Base-by-base conservation (phyloP, 2,888 invertebrate genomes). In the Microchrysa polita region DNA sequence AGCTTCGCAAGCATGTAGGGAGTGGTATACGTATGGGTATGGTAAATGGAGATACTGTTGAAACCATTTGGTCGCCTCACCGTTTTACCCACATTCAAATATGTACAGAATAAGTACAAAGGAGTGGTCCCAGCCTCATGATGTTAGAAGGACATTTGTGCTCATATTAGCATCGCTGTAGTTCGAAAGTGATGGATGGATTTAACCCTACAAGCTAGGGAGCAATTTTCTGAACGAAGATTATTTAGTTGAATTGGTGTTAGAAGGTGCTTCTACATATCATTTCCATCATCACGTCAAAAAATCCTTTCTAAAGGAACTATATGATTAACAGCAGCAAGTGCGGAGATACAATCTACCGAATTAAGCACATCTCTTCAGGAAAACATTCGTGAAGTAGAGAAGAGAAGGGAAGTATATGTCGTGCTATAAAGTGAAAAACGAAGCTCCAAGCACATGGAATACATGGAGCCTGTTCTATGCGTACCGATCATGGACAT, bases 101-200 rank as follows among this genome's bases (percentile, higher is more conserved):
- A 67, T 34, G 34, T 34, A 34, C 27, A 52, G 48, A 44, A 48
- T 48, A 52, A 48, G 67, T 16, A 67, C 40, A 42, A 40, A 40
- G 42, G 16, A 23, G 23, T 42, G 42, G 22, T 22, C 23, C 40
- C 40, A 63, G 40, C 42, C 18, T 40, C 61, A 42, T 63, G 18
- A 63, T 42, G 61, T 42, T 63, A 42, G 42, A 63, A 63, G 40
- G 61, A 63, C 61, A 34, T 42, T 34, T 40, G 23, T 40, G 42
- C 12, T 40, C 40, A 63, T 63, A 12, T 40, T 63, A 40, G 2
- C 23, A 16, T 40, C 16, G 61, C 18, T 63, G 72, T 72, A 73
- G 63, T 65, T 60, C 60, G 55, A 60, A 73, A 73, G 69, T 75
- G 73, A 73, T 75, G 73, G 73, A 75, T 69, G 75, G 75, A 75